phyloP scores from a whole-genome alignment of 2,888 invertebrate genomes.

The Dasypogon diadema region DNA sequence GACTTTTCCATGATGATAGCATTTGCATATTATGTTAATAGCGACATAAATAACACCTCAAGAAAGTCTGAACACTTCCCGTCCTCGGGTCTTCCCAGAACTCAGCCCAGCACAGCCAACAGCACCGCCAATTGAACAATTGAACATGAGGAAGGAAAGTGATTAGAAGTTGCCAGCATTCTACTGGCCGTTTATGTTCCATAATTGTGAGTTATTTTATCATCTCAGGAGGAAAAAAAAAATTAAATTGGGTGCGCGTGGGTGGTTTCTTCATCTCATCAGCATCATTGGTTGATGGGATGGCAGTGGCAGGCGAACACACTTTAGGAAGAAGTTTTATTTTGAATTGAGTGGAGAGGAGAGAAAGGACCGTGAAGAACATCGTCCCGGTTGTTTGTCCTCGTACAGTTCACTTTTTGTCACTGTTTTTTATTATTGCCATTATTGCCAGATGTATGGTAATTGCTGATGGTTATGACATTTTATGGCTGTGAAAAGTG shows the following conservation, averaged over 20 bases:
- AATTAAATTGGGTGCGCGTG: conserved; percentile 40
- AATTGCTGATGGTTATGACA: conserved; percentile 56
- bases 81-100: neutral
- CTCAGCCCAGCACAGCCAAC: neutral
- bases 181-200: conserved; percentile 46
- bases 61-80: neutral
- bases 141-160: conserved; percentile 46
- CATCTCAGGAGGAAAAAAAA: conserved; percentile 4
- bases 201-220: conserved; percentile 51
- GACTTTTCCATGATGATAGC: conserved; percentile 13
- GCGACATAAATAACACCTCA: conserved; percentile 41
- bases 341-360: neutral
- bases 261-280: conserved; percentile 1
- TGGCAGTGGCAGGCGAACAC: no score
- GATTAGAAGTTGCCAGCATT: conserved; percentile 50
- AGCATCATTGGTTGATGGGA: conserved; percentile 13
- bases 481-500: conserved; percentile 53
- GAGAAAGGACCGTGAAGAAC: no score
- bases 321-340: conserved; percentile 26
- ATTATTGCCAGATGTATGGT: conserved; percentile 56
- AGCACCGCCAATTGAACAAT: conserved; percentile 40
- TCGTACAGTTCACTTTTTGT: conserved; percentile 37
- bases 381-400: neutral
- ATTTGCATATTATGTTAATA: conserved; percentile 50
- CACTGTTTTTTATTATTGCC: conserved; percentile 54